These are phyloP conservation scores for Anguilla marmorata DNA, from an alignment of 2,797 vertebrate species.

Conservation along the genomic window DNA sequence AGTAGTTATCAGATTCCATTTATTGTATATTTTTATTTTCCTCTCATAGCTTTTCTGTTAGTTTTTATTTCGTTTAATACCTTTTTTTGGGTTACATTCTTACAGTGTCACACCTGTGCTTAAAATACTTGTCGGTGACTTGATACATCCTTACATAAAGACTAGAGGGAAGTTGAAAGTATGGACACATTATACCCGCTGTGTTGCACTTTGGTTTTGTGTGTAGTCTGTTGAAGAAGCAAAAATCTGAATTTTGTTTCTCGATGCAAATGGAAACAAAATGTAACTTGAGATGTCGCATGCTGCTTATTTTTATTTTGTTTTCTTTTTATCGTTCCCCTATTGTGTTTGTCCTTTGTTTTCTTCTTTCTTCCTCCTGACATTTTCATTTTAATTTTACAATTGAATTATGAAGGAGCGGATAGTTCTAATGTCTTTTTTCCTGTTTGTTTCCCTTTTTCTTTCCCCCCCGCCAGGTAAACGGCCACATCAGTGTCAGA, in stretches of 20 bases:
- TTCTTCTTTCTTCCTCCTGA: conserved; percentile 22
- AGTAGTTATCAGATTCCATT: conserved; percentile 43
- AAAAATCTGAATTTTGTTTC: conserved; percentile 44
- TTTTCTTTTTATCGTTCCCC: conserved; percentile 26
- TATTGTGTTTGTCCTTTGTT: conserved; percentile 34
- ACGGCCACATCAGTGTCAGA: conserved; percentile 97
- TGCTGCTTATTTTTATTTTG: conserved; percentile 38
- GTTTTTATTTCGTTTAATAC: conserved; percentile 53
- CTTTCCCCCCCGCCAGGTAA: conserved; percentile 75
- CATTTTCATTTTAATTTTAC: conserved; percentile 14
- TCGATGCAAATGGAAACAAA: neutral
- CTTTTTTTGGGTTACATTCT: conserved; percentile 65
- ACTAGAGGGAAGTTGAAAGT: conserved; percentile 64
- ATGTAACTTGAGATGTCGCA: neutral
- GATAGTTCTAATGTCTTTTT: conserved; percentile 28
- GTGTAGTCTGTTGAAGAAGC: conserved; percentile 41
- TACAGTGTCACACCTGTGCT: conserved; percentile 52
- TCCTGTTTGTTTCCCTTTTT: neutral
- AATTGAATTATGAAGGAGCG: neutral
- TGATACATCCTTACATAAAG: conserved; percentile 63
- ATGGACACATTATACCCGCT: conserved; percentile 46
- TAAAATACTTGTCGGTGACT: conserved; percentile 58
- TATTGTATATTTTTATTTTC: conserved; percentile 63
- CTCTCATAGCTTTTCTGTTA: conserved; percentile 47
- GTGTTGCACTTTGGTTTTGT: conserved; percentile 45